Evolutionary conservation across 2,888 invertebrate genomes (phyloP).

Genomic region (Drosophila villosipedis): DNA sequence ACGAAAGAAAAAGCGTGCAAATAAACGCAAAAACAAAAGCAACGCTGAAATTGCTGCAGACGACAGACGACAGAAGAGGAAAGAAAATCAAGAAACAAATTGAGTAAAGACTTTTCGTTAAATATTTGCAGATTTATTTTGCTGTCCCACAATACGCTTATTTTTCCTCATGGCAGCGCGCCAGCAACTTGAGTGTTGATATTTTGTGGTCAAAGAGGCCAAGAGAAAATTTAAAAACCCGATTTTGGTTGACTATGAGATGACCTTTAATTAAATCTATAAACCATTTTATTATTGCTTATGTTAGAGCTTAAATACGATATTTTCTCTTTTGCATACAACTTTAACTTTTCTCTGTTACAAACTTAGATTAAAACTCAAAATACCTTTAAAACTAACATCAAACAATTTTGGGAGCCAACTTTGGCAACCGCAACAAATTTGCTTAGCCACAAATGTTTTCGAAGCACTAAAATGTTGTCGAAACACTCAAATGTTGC

Average conservation of each 20-base stretch:
- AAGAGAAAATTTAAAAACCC: slow-evolving; percentile 1
- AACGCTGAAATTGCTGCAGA: slow-evolving; percentile 23
- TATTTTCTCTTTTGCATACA: neutral
- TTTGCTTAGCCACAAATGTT: neutral
- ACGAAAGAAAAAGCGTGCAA: slow-evolving; percentile 5
- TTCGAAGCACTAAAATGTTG: slow-evolving; percentile 6
- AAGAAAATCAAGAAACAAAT: slow-evolving; percentile 13
- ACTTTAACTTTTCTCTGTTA: neutral
- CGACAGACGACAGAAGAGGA: slow-evolving; percentile 30
- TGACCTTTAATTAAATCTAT: neutral
- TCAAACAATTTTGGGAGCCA: neutral
- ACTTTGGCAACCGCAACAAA: slow-evolving; percentile 15
- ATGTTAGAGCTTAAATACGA: neutral
- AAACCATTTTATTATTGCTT: neutral
- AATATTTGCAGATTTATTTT: slow-evolving; percentile 49
- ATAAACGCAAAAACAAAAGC: slow-evolving; percentile 6
- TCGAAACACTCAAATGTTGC: slow-evolving; percentile 15
- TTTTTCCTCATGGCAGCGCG: slow-evolving; percentile 35
- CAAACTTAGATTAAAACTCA: neutral
- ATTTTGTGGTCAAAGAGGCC: slow-evolving; percentile 14
- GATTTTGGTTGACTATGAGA: neutral
- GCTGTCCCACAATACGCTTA: slow-evolving; percentile 17
- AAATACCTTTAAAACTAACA: neutral
- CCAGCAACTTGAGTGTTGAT: slow-evolving; percentile 38
- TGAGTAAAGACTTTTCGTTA: slow-evolving; percentile 32